Percentiles rank a stretch among this genome's conserved stretches.
Evolutionary conservation across 2,888 invertebrate species (phyloP).

Genomic region (Eupithecia exiguata): DNA sequence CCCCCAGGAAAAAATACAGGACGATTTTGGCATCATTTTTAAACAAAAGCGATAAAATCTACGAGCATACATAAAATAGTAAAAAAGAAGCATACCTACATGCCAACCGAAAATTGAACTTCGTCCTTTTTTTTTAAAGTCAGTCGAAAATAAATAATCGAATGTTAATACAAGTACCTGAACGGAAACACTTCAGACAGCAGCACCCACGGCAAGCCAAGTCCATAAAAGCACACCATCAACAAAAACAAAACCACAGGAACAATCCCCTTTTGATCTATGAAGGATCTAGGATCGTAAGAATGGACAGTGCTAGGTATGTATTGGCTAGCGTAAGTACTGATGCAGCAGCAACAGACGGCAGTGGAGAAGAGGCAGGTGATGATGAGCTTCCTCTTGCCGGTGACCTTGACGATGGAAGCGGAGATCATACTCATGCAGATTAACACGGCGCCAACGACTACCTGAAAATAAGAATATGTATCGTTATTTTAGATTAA

Average conservation of each 20-base stretch:
- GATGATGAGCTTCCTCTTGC: conserved; percentile 72
- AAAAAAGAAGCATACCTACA: too few species aligned
- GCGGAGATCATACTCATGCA: conserved; percentile 70
- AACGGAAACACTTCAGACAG: conserved; percentile 84
- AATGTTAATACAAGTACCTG: conserved; percentile 61
- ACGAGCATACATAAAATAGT: too few species aligned
- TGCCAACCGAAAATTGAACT: too few species aligned
- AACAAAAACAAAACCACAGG: conserved; percentile 73
- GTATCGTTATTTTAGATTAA: neutral
- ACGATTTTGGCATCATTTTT: too few species aligned
- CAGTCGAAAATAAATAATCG: too few species aligned
- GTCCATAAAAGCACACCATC: conserved; percentile 66
- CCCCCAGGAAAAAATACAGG: too few species aligned
- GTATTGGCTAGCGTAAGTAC: conserved; percentile 61
- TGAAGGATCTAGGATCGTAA: conserved; percentile 68
- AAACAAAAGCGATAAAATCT: too few species aligned
- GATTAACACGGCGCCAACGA: conserved; percentile 68
- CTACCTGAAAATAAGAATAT: conserved; percentile 56
- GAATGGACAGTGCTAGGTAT: conserved; percentile 65
- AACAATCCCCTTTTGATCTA: conserved; percentile 66
- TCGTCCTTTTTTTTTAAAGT: too few species aligned
- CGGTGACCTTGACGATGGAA: conserved; percentile 64
- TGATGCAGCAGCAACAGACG: conserved; percentile 62
- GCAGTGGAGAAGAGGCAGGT: conserved; percentile 65
- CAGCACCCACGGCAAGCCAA: conserved; percentile 83